Percentiles rank a stretch among this genome's conserved stretches.
phyloP scores from a whole-genome alignment of 2,888 invertebrate genomes.

The Eupsilia transversa region DNA sequence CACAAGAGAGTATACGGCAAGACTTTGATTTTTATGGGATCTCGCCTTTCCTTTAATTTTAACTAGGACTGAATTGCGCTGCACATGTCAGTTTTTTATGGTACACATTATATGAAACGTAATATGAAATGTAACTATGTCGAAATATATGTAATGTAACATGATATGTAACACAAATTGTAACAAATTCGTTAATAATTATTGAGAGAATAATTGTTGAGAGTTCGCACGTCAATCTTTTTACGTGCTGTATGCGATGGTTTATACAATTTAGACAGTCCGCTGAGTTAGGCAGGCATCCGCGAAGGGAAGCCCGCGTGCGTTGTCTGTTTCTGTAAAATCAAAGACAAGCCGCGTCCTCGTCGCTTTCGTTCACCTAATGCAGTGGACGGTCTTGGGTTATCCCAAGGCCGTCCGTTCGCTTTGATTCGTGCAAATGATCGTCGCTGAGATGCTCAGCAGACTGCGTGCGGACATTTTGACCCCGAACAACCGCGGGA shows the following conservation, averaged over 20 bases:
- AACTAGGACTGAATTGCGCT: neutral
- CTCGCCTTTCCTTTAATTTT: neutral
- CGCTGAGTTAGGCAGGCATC: neutral
- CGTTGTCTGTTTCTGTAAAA: neutral
- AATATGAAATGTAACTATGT: no score
- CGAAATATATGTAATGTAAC: no score
- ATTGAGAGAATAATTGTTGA: no score
- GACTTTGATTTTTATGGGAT: neutral
- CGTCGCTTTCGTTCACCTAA: no score
- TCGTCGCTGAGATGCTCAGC: neutral
- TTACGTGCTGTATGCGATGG: neutral
- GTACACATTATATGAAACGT: no score
- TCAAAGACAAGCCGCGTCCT: neutral
- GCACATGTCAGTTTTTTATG: neutral
- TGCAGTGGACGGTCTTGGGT: no score
- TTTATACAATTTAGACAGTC: neutral
- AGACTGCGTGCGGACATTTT: no score
- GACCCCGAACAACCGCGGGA: neutral
- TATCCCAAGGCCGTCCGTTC: neutral
- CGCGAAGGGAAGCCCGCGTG: no score
- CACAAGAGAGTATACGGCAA: no score
- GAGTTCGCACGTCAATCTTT: neutral
- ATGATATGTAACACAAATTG: no score
- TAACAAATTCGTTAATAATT: no score
- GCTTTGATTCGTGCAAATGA: neutral